These are phyloP conservation scores for Balaeniceps rex DNA, from an alignment of 2,113 vertebrate species.

Conservation along the genomic window DNA sequence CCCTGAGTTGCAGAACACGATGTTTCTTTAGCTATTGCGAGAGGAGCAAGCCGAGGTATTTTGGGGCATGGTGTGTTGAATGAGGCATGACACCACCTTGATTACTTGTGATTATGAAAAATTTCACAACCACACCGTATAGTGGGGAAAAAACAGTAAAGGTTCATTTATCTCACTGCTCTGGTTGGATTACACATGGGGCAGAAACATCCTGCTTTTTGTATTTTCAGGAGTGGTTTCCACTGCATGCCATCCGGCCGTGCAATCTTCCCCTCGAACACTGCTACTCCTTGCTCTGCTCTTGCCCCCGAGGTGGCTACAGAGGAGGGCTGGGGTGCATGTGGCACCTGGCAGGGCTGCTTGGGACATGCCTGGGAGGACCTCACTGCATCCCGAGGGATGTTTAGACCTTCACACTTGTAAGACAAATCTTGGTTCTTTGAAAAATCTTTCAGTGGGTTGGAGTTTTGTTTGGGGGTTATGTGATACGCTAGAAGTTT, in stretches of 20 bases:
- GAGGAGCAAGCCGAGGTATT: neutral
- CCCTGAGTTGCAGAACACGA: neutral
- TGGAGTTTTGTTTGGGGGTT: neutral
- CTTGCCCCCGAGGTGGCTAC: neutral
- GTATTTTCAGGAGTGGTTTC: neutral
- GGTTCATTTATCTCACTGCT: neutral
- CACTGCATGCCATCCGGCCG: fast-evolving
- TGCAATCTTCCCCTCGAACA: neutral
- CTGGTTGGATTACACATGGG: neutral
- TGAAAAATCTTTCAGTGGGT: neutral
- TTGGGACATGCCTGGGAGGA: neutral
- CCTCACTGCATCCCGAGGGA: neutral
- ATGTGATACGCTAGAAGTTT: neutral
- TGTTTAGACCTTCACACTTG: neutral
- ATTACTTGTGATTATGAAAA: neutral
- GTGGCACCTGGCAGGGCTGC: neutral
- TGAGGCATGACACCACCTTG: neutral
- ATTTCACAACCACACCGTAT: neutral
- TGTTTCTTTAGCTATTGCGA: neutral
- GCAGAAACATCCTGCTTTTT: neutral
- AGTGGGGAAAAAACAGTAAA: neutral
- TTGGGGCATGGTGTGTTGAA: neutral
- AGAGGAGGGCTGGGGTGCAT: neutral
- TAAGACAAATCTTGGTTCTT: neutral
- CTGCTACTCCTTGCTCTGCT: neutral